Base-by-base conservation (phyloP, 1,140 invertebrate species). In the Agraylea sexmaculata region DNA sequence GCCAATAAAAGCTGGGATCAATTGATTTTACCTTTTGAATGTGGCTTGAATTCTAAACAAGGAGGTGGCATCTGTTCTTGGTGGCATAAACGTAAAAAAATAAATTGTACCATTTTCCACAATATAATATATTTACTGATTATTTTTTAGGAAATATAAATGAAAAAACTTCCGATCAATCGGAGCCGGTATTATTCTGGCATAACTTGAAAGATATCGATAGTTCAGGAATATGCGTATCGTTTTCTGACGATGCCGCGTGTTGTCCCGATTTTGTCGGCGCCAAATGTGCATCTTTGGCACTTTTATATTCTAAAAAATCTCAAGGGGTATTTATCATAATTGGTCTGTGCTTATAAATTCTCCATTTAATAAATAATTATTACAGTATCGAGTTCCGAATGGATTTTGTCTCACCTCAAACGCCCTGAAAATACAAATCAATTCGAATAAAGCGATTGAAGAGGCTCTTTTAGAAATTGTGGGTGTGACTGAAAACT, bases 211-310 rank as follows among this genome's bases (percentile, higher is more conserved):
- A 43, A 18, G 35, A 39, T 29, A 38, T 43, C 15, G 28, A 42
- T 11, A 36, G n/a, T n/a, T n/a, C n/a, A n/a, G n/a, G n/a, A n/a
- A 17, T 40, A 55, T 71, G 62, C 23, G 37, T 73, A 2, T 30
- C 47, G 0, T 73, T 77, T 32, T 54, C 59, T 8, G 56, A 64
- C 10, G 44, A 48, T 4, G 55, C 53, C 2, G 70, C 73, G 31
- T 45, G 58, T 8, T 67, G 62, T 43, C 51, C 62, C 1, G 42
- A 52, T 4, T 50, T 75, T n/a, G 77, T 79, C 0, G 82, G 82
- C 1, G 80, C 79, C 1, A 85, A 84, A 59, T 80, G 76, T 19
- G 70, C 73, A 7, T 83, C 80, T 2, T 57, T 85, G 5, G 77
- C 78, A 2, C 49, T 76, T 10, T 53, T 84, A 17, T 60, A 65